These are phyloP conservation scores for Petroica traversi DNA, from an alignment of 2,113 vertebrate genomes.

Conservation along the genomic window DNA sequence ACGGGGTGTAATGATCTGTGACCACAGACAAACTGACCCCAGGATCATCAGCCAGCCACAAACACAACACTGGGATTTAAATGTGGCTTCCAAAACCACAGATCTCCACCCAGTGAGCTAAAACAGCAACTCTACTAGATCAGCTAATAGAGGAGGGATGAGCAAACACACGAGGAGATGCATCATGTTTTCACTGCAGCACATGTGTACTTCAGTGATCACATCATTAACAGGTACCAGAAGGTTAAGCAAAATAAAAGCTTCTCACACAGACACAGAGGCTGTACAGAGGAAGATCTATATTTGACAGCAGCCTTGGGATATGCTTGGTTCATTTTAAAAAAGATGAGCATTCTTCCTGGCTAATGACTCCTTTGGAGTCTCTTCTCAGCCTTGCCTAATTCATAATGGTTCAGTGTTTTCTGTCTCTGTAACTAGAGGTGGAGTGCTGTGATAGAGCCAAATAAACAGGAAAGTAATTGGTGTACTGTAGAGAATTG, in stretches of 20 bases:
- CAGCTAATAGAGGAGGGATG: neutral
- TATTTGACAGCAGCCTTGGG: slow-evolving; percentile 40
- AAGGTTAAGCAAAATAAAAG: slow-evolving; percentile 10
- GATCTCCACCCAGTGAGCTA: slow-evolving; percentile 17
- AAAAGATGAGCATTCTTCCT: neutral
- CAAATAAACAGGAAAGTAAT: slow-evolving; percentile 25
- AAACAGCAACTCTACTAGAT: slow-evolving; percentile 15
- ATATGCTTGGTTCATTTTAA: neutral
- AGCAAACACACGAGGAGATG: neutral
- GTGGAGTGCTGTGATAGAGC: neutral
- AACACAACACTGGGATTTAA: slow-evolving; percentile 43
- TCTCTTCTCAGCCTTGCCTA: neutral
- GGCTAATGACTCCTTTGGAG: neutral
- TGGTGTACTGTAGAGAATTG: neutral
- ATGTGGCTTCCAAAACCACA: slow-evolving; percentile 32
- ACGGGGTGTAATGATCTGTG: slow-evolving; percentile 21
- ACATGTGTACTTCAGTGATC: neutral
- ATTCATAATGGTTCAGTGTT: slow-evolving; percentile 14
- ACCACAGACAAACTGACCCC: slow-evolving; percentile 46
- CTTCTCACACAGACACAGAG: neutral
- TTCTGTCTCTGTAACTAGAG: neutral
- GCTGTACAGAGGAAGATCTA: neutral
- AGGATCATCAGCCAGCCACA: slow-evolving; percentile 32
- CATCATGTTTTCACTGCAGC: slow-evolving; percentile 11
- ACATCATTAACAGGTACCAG: slow-evolving; percentile 39